Evolutionary conservation across 2,797 vertebrate genomes (phyloP).

Genomic region (Chiroxiphia lanceolata): DNA sequence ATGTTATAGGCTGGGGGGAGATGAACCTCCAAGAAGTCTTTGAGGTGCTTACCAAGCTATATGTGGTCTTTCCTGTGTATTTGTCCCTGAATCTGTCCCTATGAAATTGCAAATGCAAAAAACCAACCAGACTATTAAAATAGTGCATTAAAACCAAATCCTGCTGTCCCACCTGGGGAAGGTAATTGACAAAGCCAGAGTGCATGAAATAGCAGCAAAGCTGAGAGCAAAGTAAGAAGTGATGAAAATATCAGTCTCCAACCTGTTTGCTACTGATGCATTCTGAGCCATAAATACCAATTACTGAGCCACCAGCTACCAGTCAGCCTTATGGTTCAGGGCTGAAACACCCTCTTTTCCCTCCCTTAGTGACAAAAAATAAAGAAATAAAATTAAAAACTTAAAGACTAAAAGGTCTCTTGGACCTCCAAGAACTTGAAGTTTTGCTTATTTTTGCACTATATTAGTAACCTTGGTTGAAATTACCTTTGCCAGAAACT

Average conservation of each 20-base stretch:
- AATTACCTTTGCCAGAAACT: neutral
- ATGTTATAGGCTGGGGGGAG: neutral
- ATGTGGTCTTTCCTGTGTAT: neutral
- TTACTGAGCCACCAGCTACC: slow-evolving; percentile 6
- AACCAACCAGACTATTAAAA: neutral
- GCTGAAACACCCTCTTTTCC: neutral
- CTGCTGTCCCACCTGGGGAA: neutral
- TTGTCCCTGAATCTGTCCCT: slow-evolving; percentile 15
- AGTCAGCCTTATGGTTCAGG: neutral
- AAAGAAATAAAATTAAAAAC: neutral
- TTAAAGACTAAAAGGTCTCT: neutral
- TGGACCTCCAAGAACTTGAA: neutral
- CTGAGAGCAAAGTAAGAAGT: neutral
- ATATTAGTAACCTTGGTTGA: neutral
- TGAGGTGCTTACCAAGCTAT: neutral
- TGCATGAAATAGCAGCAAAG: slow-evolving; percentile 41
- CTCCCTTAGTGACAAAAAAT: neutral
- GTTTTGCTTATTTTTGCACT: neutral
- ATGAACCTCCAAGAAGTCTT: neutral
- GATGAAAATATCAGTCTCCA: slow-evolving; percentile 37
- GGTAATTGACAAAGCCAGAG: slow-evolving; percentile 44
- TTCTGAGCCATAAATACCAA: slow-evolving; percentile 36
- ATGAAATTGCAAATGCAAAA: slow-evolving; percentile 6
- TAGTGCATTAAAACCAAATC: neutral
- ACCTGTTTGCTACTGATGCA: neutral